Evolutionary conservation across 2,888 invertebrate species (phyloP).

Genomic region (Dynastes hyllus): DNA sequence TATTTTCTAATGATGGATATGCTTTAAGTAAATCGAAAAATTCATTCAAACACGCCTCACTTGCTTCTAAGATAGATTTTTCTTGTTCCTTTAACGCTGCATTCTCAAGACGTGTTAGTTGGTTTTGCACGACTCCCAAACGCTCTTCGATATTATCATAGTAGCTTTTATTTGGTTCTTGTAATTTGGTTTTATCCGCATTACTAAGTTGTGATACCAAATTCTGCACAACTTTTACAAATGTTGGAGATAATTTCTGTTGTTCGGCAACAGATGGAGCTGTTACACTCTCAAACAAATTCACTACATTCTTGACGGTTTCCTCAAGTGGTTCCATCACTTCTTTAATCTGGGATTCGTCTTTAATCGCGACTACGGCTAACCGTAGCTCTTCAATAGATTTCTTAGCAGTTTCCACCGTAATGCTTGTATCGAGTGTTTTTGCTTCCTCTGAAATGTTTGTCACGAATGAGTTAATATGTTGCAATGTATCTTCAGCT

Average conservation of each 20-base stretch:
- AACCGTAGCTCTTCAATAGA: constrained; percentile 66
- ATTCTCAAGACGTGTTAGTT: constrained; percentile 33
- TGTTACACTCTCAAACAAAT: constrained; percentile 66
- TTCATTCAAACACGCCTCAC: constrained; percentile 50
- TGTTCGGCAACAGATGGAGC: constrained; percentile 26
- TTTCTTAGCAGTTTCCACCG: constrained; percentile 64
- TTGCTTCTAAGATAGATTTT: constrained; percentile 27
- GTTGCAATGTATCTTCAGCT: constrained; percentile 62
- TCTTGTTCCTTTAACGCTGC: constrained; percentile 44
- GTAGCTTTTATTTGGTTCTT: constrained; percentile 35
- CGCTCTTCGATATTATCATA: constrained; percentile 35
- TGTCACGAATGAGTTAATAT: constrained; percentile 62
- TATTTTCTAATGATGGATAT: constrained; percentile 50
- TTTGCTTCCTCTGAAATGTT: constrained; percentile 50
- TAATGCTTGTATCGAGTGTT: constrained; percentile 44
- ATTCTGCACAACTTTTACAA: constrained; percentile 18
- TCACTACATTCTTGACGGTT: constrained; percentile 68
- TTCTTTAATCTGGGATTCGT: constrained; percentile 64
- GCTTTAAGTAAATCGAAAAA: constrained; percentile 53
- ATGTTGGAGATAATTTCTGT: constrained; percentile 15
- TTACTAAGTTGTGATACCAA: constrained; percentile 24
- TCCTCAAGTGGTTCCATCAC: constrained; percentile 67
- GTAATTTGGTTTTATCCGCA: constrained; percentile 42
- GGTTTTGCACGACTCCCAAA: constrained; percentile 37
- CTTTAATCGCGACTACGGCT: constrained; percentile 64